Base-by-base conservation (phyloP, 2,888 invertebrate genomes). In the Mermis nigrescens region DNA sequence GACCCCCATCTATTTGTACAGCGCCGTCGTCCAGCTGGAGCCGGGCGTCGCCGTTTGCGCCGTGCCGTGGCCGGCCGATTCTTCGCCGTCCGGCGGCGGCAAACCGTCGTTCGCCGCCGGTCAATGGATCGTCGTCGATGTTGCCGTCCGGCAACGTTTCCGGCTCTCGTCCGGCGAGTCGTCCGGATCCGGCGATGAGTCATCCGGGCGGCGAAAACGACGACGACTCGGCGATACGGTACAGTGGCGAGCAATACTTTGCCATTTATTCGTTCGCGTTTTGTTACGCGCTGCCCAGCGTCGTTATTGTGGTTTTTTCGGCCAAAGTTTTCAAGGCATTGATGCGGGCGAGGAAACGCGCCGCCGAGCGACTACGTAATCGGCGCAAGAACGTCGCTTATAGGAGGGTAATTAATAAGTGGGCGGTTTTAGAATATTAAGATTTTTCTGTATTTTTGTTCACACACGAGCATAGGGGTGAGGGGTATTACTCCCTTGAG, bases 1-100 rank as follows among this genome's bases (percentile, higher is more conserved):
- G 55, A 55, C 27, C 2, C 59, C 59, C 22, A 27, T 57, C 55
- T 53, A 55, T 22, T 2, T 59, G 7, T 59, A 57, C 28, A 29
- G 54, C 31, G 12, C 4, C 29, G 54, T 53, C 29, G 29, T 53
- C 54, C 29, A 48, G 4, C 4, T 48, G 19, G 48, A 24, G 12
- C 24, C 48, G 4, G 24, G 24, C 24, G 12, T 48, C 19, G 4
- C 24, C 48, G 24, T 48, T n/a, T 48, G 48, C 24, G 24, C 19
- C 24, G 7, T 48, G 19, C 12, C 19, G 24, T 48, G 48, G 48
- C 48, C 48, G 19, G 48, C 4, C 48, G 12, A 12, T 24, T 7
- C 19, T 7, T 24, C 4, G 24, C 24, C 12, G 48, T 48, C 19
- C 19, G 48, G 24, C 48, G 48, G 12, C 24, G 4, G 24, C 48